These are phyloP conservation scores for Neosalanx taihuensis DNA, from an alignment of 2,797 vertebrate genomes.

Conservation along the genomic window DNA sequence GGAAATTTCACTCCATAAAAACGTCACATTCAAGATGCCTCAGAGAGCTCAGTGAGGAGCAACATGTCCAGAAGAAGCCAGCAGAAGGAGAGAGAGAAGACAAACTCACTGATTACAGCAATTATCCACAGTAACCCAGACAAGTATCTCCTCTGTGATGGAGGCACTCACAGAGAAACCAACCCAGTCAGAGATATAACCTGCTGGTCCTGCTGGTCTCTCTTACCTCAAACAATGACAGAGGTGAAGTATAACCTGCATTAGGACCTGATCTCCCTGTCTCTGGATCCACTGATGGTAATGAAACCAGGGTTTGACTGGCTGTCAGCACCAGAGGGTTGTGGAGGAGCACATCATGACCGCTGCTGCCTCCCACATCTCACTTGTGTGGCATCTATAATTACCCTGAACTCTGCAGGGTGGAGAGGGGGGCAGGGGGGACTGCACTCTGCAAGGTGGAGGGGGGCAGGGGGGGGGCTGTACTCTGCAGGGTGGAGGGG, in stretches of 20 bases:
- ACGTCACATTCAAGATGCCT: too few species aligned
- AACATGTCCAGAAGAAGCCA: slow-evolving; percentile 16
- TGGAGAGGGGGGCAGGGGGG: not conserved
- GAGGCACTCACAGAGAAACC: slow-evolving; percentile 18
- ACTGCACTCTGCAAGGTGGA: too few species aligned
- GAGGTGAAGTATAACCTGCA: slow-evolving; percentile 22
- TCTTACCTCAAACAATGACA: slow-evolving; percentile 1
- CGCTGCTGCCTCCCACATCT: not conserved
- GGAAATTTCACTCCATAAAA: not conserved
- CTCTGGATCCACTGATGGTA: slow-evolving; percentile 16
- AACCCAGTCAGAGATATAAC: slow-evolving; percentile 2
- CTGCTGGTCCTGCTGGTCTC: slow-evolving; percentile 12
- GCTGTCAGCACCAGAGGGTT: slow-evolving; percentile 7
- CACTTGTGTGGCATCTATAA: not conserved
- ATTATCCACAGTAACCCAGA: slow-evolving; percentile 30
- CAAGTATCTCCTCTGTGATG: slow-evolving; percentile 21
- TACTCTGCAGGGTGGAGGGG: too few species aligned
- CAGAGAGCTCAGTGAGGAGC: not conserved
- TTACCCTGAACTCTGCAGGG: not conserved
- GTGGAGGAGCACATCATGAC: slow-evolving; percentile 15
- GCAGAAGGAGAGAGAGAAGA: slow-evolving; percentile 18
- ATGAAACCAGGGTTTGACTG: slow-evolving; percentile 34
- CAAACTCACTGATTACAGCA: slow-evolving; percentile 46
- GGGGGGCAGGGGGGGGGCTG: too few species aligned
- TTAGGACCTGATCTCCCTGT: slow-evolving; percentile 4